Base-by-base conservation (phyloP, 2,888 invertebrate genomes). In the Heliconius ethilla region DNA sequence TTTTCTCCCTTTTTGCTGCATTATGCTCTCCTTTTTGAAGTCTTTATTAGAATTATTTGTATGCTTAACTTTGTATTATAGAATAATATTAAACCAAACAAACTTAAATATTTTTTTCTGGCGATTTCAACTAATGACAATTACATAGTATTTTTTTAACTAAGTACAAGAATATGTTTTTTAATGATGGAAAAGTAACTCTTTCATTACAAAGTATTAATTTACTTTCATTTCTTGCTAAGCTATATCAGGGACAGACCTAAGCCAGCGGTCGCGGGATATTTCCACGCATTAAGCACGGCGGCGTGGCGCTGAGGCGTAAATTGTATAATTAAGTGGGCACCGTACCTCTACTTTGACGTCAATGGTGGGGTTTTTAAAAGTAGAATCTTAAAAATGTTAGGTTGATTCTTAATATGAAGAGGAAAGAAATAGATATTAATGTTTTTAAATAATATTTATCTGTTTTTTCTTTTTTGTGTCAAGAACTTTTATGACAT, bases 261-360 rank as follows among this genome's bases (percentile, higher is more conserved):
- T 78, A 67, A 59, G 59, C 27, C 29, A 55, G 29, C 40, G 45
- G 40, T 29, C n/a, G 73, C 66, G 75, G 81, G 76, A 77, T 79
- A 81, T 78, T 81, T 78, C 81, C 80, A 80, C 75, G 76, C 74
- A n/a, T 73, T 55, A 72, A 75, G 78, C 62, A n/a, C 65, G 65
- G 55, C 65, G 72, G 67, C 75, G 65, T 40, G 55, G 29, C 70
- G 69, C 83, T 83, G 83, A 82, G 83, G 85, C 86, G 86, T 89
- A 86, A 87, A 88, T 87, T 87, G 86, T 85, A 83, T 86, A 86
- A 88, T 88, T 88, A 87, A 88, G 89, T 87, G 85, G 81, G 77
- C 79, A 80, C 80, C 82, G 65, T 67, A 51, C 51, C 59, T 59
- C n/a, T n/a, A 86, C 85, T 82, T 80, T 89, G 88, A 88, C 88